Conservation (phyloP, 2,797 vertebrate species). For the Sebastes baramenuke region DNA sequence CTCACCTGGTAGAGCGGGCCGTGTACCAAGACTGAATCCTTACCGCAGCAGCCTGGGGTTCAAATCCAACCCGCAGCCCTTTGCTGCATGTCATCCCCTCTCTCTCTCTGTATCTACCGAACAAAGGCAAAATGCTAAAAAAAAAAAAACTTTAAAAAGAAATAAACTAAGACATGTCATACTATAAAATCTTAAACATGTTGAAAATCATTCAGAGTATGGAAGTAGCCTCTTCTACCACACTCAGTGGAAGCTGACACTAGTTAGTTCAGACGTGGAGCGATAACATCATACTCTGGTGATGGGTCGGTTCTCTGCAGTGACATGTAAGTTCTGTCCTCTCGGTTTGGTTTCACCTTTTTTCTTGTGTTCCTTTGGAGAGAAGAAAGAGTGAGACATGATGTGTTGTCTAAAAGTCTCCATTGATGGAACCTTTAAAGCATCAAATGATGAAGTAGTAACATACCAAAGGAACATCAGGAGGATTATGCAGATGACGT, state of each 20-base stretch:
- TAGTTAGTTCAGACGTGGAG: neutral
- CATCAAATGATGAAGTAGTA: neutral
- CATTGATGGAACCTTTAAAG: neutral
- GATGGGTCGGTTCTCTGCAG: neutral
- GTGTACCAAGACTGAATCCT: no score
- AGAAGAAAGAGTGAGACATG: neutral
- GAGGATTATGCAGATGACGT: constrained; percentile 2
- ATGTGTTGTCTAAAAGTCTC: no score
- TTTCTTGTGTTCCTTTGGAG: constrained; percentile 10
- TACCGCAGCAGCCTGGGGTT: no score
- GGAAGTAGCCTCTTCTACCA: neutral
- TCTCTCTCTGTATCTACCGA: no score
- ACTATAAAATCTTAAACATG: no score
- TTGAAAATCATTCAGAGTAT: no score
- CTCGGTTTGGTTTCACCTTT: neutral
- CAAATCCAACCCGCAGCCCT: no score
- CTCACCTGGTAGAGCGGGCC: no score
- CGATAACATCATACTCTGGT: constrained; percentile 26
- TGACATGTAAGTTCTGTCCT: constrained; percentile 22
- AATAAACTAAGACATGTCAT: no score
- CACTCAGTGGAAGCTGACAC: neutral
- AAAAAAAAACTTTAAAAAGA: no score
- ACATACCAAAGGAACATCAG: constrained; percentile 19
- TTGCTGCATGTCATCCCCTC: no score
- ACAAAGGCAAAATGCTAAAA: no score